These are phyloP conservation scores for Lithophane leautieri DNA, from an alignment of 2,888 invertebrate genomes.

Conservation along the genomic window DNA sequence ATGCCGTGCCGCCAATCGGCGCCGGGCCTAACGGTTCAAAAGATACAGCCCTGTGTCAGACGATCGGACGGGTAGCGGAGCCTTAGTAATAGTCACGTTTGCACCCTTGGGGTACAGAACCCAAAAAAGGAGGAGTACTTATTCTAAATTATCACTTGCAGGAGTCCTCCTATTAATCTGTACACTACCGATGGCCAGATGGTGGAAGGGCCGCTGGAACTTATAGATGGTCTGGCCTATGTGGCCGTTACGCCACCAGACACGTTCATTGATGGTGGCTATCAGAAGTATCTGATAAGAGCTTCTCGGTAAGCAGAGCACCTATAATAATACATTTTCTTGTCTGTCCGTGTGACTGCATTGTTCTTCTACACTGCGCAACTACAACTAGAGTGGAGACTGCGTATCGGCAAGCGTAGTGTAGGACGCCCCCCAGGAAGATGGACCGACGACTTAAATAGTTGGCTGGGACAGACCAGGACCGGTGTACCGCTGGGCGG, in stretches of 20 bases:
- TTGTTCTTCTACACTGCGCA: no score
- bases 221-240: constrained; percentile 77
- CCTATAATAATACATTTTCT: background rate
- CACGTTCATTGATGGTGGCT: constrained; percentile 79
- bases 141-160: constrained; percentile 53
- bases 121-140: background rate
- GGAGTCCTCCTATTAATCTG: constrained; percentile 77
- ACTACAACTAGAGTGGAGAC: no score
- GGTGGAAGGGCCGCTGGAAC: constrained; percentile 75
- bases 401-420: no score
- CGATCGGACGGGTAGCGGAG: no score
- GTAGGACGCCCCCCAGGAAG: no score
- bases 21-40: background rate
- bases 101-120: background rate
- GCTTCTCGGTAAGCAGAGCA: constrained; percentile 77
- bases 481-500: no score
- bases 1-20: no score
- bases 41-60: background rate
- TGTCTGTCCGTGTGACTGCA: no score
- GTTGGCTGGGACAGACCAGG: no score
- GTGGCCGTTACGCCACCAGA: constrained; percentile 81
- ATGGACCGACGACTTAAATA: no score
- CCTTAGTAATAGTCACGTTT: background rate
- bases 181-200: constrained; percentile 78
- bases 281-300: constrained; percentile 82